phyloP scores from a whole-genome alignment of 2,113 vertebrate species.

The Phrynocephalus versicolor region DNA sequence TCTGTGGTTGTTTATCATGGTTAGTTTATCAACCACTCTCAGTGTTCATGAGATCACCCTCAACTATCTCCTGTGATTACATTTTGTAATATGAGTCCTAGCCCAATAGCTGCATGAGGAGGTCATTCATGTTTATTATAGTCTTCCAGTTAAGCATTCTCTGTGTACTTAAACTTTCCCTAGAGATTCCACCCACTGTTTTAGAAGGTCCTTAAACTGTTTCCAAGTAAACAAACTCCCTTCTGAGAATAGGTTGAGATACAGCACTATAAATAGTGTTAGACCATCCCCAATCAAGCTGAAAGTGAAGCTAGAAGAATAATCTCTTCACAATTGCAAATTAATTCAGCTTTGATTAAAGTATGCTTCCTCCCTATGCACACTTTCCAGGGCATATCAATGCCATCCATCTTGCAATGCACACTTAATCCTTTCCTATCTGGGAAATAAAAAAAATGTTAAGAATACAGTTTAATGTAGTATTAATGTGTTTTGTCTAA shows the following conservation, averaged over 20 bases:
- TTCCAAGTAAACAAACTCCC: conserved; percentile 35
- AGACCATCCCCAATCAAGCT: not conserved
- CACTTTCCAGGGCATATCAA: not conserved
- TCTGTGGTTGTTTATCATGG: not conserved
- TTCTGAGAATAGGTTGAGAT: conserved; percentile 1
- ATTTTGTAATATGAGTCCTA: not conserved
- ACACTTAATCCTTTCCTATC: conserved; percentile 19
- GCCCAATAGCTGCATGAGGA: not conserved
- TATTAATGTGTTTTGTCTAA: conserved; percentile 25
- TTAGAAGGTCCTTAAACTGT: conserved; percentile 27
- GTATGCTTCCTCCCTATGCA: conserved; percentile 18
- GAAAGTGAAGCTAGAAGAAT: conserved; percentile 38
- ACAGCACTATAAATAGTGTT: conserved; percentile 20
- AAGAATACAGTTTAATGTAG: conserved; percentile 31
- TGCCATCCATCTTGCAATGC: conserved; percentile 6
- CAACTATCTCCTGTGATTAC: not conserved
- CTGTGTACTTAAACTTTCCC: not conserved
- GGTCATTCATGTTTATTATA: not conserved
- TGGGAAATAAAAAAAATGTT: conserved; percentile 39
- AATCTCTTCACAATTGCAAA: conserved; percentile 50
- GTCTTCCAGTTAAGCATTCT: not conserved
- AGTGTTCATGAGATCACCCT: not conserved
- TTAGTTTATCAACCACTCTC: not conserved
- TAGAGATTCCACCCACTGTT: not conserved
- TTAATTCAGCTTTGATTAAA: conserved; percentile 49